Base-by-base conservation (phyloP, 2,888 invertebrate genomes). In the Dasysyrphus albostriatus region DNA sequence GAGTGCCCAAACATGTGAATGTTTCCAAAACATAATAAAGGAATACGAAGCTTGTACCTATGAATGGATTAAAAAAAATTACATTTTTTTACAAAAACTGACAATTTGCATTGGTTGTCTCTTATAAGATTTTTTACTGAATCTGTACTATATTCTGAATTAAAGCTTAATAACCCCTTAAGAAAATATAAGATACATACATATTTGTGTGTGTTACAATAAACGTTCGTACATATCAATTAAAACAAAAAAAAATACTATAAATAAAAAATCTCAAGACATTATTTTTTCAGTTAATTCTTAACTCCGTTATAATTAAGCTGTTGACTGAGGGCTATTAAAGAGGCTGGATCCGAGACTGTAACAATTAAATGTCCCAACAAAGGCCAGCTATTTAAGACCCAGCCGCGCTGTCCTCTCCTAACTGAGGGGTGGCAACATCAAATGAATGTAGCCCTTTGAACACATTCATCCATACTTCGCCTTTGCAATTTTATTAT, bases 321-420 rank as follows among this genome's bases (percentile, higher is more conserved):
- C 37, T 69, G 39, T 54, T 69, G 29, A 39, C 69, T 39, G 24
- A 9, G 10, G 9, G 39, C 54, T 42, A 54, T 69, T 39, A 69
- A 69, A 69, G 51, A 54, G 69, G 54, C 51, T 54, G 69, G 14
- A 37, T 49, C 54, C 39, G 39, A 19, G 49, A 32, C 12, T 51
- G 3, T 37, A 24, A 39, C 69, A 69, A 69, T 69, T 69, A 69
- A 69, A 69, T 69, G 69, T 69, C 69, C n/a, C 67, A 69, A 69
- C 61, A 81, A 75, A 81, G 34, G 69, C 44, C 75, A 80, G 47
- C 49, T 51, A 58, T 51, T 67, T 67, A 34, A 34, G 56, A n/a
- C 59, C 51, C 59, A n/a, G 24, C 24, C 24, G 24, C 1, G 24
- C 24, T 3, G 32, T 32, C 6, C 32, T 32, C 10, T 24, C 10